Conservation (phyloP, 2,113 vertebrate genomes). For the Hemiprocne comata region DNA sequence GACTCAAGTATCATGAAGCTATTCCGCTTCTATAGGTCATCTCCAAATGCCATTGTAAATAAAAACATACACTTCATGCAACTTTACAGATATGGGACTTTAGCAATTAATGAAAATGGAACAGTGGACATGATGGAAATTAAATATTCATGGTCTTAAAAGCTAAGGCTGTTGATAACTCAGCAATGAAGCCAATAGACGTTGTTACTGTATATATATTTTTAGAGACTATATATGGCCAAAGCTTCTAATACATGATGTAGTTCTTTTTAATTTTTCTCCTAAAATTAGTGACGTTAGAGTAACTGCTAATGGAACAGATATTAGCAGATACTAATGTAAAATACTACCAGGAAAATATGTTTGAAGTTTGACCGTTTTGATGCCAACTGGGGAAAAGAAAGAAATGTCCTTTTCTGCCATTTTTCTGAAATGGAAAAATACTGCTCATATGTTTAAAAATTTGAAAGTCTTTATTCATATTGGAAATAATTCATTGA, state of each 20-base stretch:
- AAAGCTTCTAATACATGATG: neutral
- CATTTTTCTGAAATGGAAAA: neutral
- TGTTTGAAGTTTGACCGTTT: neutral
- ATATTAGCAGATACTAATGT: neutral
- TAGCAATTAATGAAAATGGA: slow-evolving; percentile 49
- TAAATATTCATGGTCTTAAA: slow-evolving; percentile 51
- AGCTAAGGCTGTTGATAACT: slow-evolving; percentile 9
- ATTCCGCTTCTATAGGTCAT: slow-evolving; percentile 2
- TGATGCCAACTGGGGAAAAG: neutral
- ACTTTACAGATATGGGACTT: neutral
- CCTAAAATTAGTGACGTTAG: neutral
- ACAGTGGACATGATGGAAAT: neutral
- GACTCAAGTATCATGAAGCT: neutral
- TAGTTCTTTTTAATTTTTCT: neutral
- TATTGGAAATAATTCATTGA: neutral
- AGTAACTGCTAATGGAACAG: neutral
- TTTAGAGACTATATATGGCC: neutral
- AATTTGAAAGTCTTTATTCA: neutral
- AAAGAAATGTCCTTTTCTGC: neutral
- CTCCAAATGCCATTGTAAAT: slow-evolving; percentile 43
- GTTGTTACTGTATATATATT: neutral
- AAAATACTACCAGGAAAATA: neutral
- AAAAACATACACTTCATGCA: slow-evolving; percentile 19
- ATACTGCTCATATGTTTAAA: neutral
- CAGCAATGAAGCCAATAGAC: slow-evolving; percentile 31